A percentile compares a stretch with the other conserved stretches of the same genome.
Evolutionary conservation across 2,888 invertebrate species (phyloP).

Genomic region (Spodoptera littoralis): DNA sequence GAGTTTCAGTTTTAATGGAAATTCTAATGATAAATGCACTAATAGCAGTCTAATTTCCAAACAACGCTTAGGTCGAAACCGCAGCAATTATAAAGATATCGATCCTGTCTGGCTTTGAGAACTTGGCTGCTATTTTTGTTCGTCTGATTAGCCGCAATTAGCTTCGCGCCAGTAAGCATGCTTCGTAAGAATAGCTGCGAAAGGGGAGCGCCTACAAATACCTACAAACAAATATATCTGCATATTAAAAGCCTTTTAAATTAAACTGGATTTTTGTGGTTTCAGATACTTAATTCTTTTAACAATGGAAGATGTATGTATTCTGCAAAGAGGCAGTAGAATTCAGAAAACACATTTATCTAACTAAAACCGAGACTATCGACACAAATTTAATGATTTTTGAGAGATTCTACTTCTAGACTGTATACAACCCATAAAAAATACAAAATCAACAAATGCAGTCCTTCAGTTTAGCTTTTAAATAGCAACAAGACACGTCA

Average conservation of each 20-base stretch:
- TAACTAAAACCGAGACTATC: too few species aligned
- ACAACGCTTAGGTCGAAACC: slow-evolving; percentile 25
- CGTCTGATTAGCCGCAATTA: slow-evolving; percentile 52
- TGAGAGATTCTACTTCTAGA: too few species aligned
- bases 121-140: slow-evolving; percentile 50
- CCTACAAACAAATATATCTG: slow-evolving; percentile 9
- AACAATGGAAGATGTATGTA: too few species aligned
- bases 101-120: slow-evolving; percentile 48
- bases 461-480: too few species aligned
- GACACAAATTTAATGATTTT: too few species aligned
- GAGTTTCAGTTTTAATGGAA: neutral
- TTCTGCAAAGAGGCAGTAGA: too few species aligned
- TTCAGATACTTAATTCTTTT: too few species aligned
- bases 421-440: too few species aligned
- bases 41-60: slow-evolving; percentile 23
- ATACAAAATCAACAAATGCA: too few species aligned
- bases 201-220: slow-evolving; percentile 38
- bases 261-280: too few species aligned
- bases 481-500: neutral
- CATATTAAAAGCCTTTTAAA: neutral
- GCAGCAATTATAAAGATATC: slow-evolving; percentile 44
- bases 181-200: slow-evolving; percentile 45
- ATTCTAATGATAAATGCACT: neutral
- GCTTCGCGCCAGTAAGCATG: slow-evolving; percentile 42
- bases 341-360: too few species aligned